Base-by-base conservation (phyloP, 2,113 vertebrate genomes). In the Donacobius atricapilla region DNA sequence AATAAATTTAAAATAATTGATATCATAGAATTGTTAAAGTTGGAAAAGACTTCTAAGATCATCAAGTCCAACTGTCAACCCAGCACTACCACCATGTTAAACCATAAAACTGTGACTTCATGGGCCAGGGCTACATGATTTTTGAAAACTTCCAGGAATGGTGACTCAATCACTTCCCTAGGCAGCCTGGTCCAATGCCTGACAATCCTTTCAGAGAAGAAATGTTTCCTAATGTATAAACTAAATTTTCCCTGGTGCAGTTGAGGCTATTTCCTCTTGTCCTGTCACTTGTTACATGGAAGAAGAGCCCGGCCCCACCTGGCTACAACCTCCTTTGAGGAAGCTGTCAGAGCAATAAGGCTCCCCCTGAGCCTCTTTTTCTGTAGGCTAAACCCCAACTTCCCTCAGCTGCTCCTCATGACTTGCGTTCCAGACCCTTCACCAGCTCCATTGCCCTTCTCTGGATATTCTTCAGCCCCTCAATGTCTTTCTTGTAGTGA, bases 391-490 rank as follows among this genome's bases (percentile, higher is more conserved):
- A 53, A 68, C 2, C 11, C 1, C 13, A 11, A 8, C 4, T 11
- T 68, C 24, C 16, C 25, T 40, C 53, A 60, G 24, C 61, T 25
- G 20, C n/a, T 53, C 13, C 33, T 82, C 69, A 31, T 2, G 7
- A n/a, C 16, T 25, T 39, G 28, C 39, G 28, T 16, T 47, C n/a
- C 30, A 47, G 8, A 76, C 17, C 2, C 20, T 54, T 54, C 30
- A 21, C 16, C 24, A 69, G 21, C 40, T 68, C 40, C 24, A 4
- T 0, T 47, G 24, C 16, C 13, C 13, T 31, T 31, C 61, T 7
- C 69, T 30, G 45, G 69, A 40, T n/a, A 1, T 0, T 0, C 18
- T 50, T 2, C 5, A 20, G 37, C 39, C 3, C 13, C 19, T 66
- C 60, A 33, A 1, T 27, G 18, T 65, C 51, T 6, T 58, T 45